Conservation (phyloP, 2,888 invertebrate species). For the Empis stercorea region DNA sequence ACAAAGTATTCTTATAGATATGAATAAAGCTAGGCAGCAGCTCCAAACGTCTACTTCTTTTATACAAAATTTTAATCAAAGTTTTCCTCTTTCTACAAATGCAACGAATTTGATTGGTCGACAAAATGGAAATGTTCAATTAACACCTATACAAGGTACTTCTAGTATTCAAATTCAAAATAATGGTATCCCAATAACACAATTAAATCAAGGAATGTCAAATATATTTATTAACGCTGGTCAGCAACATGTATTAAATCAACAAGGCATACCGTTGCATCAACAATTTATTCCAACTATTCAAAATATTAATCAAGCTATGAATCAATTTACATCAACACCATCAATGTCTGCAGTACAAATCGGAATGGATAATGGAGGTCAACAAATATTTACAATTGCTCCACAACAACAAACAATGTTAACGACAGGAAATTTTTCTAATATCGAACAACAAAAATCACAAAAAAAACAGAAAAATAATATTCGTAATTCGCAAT, state of each 20-base stretch:
- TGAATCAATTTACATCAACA: slow-evolving; percentile 3
- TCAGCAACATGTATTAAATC: slow-evolving; percentile 8
- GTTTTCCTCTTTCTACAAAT: slow-evolving; percentile 2
- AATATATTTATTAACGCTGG: slow-evolving; percentile 11
- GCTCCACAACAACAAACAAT: slow-evolving; percentile 1
- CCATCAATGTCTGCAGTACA: slow-evolving; percentile 2
- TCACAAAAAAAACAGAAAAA: background rate
- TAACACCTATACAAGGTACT: background rate
- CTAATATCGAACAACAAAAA: background rate
- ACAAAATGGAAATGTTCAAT: slow-evolving; percentile 1
- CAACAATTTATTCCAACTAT: slow-evolving; percentile 10
- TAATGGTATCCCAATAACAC: slow-evolving; percentile 8
- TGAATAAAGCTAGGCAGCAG: slow-evolving; percentile 5
- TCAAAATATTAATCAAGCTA: slow-evolving; percentile 6
- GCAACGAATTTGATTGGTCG: background rate
- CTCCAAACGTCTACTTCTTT: slow-evolving; percentile 5
- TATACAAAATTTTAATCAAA: slow-evolving; percentile 10
- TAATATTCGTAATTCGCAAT: background rate
- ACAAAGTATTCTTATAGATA: slow-evolving; percentile 7
- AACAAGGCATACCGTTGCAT: slow-evolving; percentile 1
- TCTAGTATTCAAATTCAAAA: slow-evolving; percentile 7
- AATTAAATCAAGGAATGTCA: slow-evolving; percentile 10
- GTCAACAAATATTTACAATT: background rate
- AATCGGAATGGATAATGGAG: background rate
- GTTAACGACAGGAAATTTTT: background rate